phyloP scores from a whole-genome alignment of 1,140 invertebrate species.

The Bombus balteatus region DNA sequence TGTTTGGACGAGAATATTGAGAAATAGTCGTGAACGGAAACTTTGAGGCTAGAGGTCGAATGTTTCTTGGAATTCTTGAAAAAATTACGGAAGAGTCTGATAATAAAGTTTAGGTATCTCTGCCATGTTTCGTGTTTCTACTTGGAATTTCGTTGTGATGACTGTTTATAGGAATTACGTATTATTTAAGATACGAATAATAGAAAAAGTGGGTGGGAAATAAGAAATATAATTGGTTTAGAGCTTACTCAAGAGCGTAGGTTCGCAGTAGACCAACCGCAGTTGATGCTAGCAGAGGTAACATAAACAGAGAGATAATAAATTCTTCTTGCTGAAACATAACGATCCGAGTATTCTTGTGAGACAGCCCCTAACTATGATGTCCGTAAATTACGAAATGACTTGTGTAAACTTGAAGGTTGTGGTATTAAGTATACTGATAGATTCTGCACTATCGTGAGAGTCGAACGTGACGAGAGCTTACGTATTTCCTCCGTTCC shows the following conservation, averaged over 20 bases:
- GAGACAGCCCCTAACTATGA: background rate
- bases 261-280: background rate
- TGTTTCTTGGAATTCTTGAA: background rate
- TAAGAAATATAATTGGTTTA: background rate
- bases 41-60: background rate
- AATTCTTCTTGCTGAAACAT: background rate
- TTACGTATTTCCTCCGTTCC: background rate
- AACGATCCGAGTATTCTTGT: background rate
- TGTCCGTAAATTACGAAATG: background rate
- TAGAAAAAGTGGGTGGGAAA: background rate
- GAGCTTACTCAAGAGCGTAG: background rate
- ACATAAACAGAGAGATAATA: background rate
- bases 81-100: background rate
- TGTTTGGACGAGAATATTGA: background rate
- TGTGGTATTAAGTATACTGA: background rate
- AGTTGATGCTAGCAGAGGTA: background rate
- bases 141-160: background rate
- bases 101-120: background rate
- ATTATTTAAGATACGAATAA: background rate
- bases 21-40: background rate
- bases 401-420: too few species aligned
- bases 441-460: background rate
- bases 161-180: background rate
- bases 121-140: background rate
- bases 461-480: background rate